A percentile compares a stretch with the other conserved stretches of the same genome.
Evolutionary conservation across 30 jellyfish, hydroid and myxozoan species (phyloP).

Genomic region (Hydra vulgaris): DNA sequence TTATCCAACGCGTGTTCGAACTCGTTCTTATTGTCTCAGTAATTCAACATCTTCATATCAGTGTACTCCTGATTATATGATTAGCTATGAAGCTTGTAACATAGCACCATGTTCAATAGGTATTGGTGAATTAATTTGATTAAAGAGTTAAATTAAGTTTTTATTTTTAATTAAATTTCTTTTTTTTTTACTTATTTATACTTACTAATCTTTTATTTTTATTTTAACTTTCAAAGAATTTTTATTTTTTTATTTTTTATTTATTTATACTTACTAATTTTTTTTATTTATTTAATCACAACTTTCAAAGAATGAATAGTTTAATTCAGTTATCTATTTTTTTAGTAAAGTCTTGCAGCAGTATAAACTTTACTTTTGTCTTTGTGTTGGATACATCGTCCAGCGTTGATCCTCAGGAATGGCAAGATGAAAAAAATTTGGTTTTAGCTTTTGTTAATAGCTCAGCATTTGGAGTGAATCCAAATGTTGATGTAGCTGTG

Average conservation of each 20-base stretch:
- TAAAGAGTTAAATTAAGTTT: no score
- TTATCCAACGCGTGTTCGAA: background rate
- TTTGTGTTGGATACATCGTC: conserved; percentile 14
- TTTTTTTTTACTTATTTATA: no score
- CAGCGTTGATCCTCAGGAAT: background rate
- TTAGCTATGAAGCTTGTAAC: background rate
- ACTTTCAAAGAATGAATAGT: background rate
- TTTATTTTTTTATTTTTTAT: no score
- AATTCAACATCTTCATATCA: background rate
- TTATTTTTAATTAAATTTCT: no score
- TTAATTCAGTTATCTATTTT: background rate
- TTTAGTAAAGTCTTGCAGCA: conserved; percentile 2
- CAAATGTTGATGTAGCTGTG: background rate
- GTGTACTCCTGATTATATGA: background rate
- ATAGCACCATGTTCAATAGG: background rate
- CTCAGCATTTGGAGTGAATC: background rate
- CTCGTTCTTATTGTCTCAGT: background rate
- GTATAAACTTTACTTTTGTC: background rate
- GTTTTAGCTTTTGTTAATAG: background rate
- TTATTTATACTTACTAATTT: background rate
- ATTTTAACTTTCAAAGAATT: no score
- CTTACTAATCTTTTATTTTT: no score
- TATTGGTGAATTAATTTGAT: no score
- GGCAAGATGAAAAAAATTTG: conserved; percentile 10
- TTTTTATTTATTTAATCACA: background rate